These are phyloP conservation scores for Delphinus delphis DNA, from an alignment of 2,113 vertebrate genomes.

Conservation along the genomic window DNA sequence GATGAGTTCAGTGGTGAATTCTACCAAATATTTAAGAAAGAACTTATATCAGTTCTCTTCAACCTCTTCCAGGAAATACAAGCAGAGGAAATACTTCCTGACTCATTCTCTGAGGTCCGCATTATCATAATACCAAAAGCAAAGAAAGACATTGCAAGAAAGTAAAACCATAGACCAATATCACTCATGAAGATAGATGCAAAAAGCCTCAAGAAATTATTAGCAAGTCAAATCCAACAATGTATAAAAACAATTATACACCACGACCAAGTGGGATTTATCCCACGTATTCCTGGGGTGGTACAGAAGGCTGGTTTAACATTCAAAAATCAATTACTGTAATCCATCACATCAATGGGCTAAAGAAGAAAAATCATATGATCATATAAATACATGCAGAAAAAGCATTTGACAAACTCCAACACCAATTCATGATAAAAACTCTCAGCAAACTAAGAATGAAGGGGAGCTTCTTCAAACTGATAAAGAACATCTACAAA, in stretches of 20 bases:
- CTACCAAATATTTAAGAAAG: neutral
- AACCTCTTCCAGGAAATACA: neutral
- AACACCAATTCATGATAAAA: neutral
- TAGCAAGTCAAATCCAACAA: neutral
- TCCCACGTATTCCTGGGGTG: neutral
- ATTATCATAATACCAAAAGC: neutral
- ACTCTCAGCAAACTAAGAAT: neutral
- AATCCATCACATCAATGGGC: neutral
- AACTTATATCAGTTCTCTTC: neutral
- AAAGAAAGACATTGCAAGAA: neutral
- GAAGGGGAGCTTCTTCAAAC: neutral
- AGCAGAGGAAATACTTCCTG: neutral
- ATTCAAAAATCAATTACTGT: neutral
- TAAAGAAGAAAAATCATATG: neutral
- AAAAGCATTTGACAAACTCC: neutral
- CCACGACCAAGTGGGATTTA: neutral
- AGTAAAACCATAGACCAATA: neutral
- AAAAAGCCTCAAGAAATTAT: neutral
- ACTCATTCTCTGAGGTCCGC: neutral
- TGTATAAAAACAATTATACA: neutral
- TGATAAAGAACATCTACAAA: neutral
- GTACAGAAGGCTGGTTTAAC: neutral
- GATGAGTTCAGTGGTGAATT: neutral
- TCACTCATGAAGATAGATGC: neutral
- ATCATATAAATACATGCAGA: neutral